phyloP scores from a whole-genome alignment of 2,797 vertebrate species.

The Helostoma temminkii region DNA sequence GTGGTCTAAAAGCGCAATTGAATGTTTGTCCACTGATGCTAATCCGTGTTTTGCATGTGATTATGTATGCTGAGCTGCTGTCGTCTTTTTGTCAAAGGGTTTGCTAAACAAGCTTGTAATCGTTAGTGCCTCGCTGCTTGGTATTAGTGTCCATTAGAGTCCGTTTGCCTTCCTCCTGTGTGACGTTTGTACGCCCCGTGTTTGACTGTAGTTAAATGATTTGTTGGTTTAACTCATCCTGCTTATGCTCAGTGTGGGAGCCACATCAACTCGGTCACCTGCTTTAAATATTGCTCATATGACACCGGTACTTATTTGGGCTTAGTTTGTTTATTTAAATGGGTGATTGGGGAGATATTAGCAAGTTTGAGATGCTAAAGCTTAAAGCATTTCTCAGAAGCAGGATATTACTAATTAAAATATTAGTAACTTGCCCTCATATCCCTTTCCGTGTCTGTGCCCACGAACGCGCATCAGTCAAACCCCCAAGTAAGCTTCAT shows the following conservation, averaged over 20 bases:
- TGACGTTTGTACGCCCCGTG: slow-evolving; percentile 2
- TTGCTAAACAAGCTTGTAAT: slow-evolving; percentile 50
- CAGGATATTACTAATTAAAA: slow-evolving; percentile 19
- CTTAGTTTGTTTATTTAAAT: slow-evolving; percentile 73
- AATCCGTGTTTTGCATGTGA: slow-evolving; percentile 31
- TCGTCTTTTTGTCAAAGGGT: slow-evolving; percentile 39
- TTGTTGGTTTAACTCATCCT: slow-evolving; percentile 30
- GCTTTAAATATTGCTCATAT: slow-evolving; percentile 58
- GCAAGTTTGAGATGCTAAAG: slow-evolving; percentile 31
- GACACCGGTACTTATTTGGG: slow-evolving; percentile 45
- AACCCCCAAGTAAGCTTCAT: background rate
- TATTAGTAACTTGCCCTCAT: slow-evolving; percentile 9
- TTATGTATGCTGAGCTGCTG: slow-evolving; percentile 38
- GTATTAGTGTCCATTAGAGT: slow-evolving; percentile 55
- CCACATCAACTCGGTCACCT: slow-evolving; percentile 17
- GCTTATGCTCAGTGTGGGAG: slow-evolving; percentile 26
- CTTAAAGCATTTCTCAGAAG: slow-evolving; percentile 15
- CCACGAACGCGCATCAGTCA: slow-evolving; percentile 23
- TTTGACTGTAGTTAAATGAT: slow-evolving; percentile 61
- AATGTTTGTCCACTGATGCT: slow-evolving; percentile 48
- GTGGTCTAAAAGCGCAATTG: slow-evolving; percentile 37
- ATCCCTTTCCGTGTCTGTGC: slow-evolving; percentile 24
- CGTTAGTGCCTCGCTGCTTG: slow-evolving; percentile 33
- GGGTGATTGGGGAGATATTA: slow-evolving; percentile 1
- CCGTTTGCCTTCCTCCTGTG: slow-evolving; percentile 34